A percentile compares a stretch with the other conserved stretches of the same genome.
phyloP scores from a whole-genome alignment of 2,797 vertebrate species.

The Rhabdophis nuchalis region DNA sequence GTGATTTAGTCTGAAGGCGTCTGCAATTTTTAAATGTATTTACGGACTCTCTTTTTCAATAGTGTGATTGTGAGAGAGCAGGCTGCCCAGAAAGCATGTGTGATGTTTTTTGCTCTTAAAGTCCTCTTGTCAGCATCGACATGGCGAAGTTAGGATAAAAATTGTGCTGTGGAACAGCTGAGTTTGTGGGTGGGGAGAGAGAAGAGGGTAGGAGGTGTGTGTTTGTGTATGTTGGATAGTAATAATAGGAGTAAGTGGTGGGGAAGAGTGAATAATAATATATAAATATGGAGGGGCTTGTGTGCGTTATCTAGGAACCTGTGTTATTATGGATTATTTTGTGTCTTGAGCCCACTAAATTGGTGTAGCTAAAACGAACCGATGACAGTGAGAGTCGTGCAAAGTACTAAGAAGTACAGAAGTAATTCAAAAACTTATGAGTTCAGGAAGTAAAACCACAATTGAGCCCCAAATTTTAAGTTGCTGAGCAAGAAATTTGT shows the following conservation, averaged over 20 bases:
- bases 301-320: neutral
- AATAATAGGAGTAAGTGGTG: neutral
- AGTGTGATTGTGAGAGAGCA: neutral
- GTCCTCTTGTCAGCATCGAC: neutral
- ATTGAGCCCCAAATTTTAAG: neutral
- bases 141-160: neutral
- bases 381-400: neutral
- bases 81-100: neutral
- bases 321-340: neutral
- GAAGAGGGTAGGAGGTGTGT: neutral
- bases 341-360: neutral
- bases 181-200: neutral
- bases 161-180: neutral
- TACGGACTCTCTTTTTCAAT: neutral
- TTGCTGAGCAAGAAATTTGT: neutral
- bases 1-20: neutral
- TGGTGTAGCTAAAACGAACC: neutral
- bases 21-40: neutral
- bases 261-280: neutral
- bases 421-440: conserved; percentile 16
- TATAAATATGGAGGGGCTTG: neutral
- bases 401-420: conserved; percentile 20
- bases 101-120: neutral
- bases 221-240: neutral
- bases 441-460: neutral